Percentiles rank a stretch among this genome's conserved stretches.
These are phyloP conservation scores for Sinodicranocentrus sp. DNA, from an alignment of 2,888 invertebrate genomes.

Conservation along the genomic window DNA sequence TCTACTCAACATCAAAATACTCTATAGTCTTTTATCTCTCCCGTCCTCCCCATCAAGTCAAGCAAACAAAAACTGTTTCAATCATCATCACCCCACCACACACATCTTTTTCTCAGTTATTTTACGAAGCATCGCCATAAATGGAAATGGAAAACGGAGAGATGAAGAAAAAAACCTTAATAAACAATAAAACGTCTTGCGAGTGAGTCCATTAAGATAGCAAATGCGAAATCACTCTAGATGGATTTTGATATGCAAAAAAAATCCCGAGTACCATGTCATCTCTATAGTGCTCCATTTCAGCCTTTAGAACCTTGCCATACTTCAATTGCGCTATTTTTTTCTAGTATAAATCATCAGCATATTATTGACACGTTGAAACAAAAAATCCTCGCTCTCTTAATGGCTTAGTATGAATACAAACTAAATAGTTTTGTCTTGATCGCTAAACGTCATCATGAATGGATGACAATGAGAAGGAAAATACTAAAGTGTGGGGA, in stretches of 20 bases:
- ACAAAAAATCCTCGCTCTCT: neutral
- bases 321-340: neutral
- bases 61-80: neutral
- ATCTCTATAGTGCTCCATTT: neutral
- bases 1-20: too few species aligned
- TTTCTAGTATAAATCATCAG: slow-evolving; percentile 13
- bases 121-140: neutral
- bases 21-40: neutral
- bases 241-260: slow-evolving; percentile 16
- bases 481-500: too few species aligned
- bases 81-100: neutral
- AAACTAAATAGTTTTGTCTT: too few species aligned
- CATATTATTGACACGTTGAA: slow-evolving; percentile 13
- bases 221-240: neutral
- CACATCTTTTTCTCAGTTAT: too few species aligned
- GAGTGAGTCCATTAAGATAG: slow-evolving; percentile 5
- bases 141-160: neutral
- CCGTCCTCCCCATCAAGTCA: neutral
- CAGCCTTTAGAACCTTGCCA: neutral
- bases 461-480: too few species aligned
- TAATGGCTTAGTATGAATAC: too few species aligned
- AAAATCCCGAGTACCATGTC: neutral
- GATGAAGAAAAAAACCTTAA: neutral
- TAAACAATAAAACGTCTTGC: neutral
- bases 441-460: too few species aligned